These are phyloP conservation scores for Merodon equestris DNA, from an alignment of 2,888 invertebrate genomes.

Conservation along the genomic window DNA sequence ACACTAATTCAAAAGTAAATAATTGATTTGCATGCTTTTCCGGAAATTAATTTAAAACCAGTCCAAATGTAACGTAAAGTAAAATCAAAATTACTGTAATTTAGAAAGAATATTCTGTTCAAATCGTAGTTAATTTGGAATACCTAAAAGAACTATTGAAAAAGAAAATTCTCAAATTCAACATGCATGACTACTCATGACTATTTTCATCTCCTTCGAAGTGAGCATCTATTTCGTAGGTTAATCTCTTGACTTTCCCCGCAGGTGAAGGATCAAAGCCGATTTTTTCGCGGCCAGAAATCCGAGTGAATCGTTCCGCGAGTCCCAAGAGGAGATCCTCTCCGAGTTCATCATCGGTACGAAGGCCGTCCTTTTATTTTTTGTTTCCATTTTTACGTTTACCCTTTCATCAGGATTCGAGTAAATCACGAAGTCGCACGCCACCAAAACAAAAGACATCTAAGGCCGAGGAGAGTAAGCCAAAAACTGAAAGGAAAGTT, in stretches of 20 bases:
- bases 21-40: too few species aligned
- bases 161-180: too few species aligned
- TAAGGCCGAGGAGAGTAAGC: conserved; percentile 10
- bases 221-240: conserved; percentile 3
- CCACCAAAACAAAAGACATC: conserved; percentile 2
- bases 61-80: too few species aligned
- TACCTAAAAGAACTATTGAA: not conserved
- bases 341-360: conserved; percentile 48
- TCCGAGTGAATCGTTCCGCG: conserved; percentile 35
- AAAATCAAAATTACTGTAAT: not conserved
- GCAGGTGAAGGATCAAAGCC: conserved; percentile 65
- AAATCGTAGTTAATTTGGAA: too few species aligned
- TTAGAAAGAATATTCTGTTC: too few species aligned
- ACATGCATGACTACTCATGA: too few species aligned
- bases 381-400: not conserved
- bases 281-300: conserved; percentile 51
- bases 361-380: not conserved
- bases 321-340: conserved; percentile 38
- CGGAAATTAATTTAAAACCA: not conserved
- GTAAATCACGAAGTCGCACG: conserved; percentile 15
- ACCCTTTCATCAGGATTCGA: conserved; percentile 24
- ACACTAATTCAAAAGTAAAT: too few species aligned
- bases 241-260: conserved; percentile 10
- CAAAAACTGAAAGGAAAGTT: conserved; percentile 33
- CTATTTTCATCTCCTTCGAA: too few species aligned